Evolutionary conservation across 2,888 invertebrate genomes (phyloP), one percentile per base, ranked within the genome.

Genomic region (Mycalesis mineus): DNA sequence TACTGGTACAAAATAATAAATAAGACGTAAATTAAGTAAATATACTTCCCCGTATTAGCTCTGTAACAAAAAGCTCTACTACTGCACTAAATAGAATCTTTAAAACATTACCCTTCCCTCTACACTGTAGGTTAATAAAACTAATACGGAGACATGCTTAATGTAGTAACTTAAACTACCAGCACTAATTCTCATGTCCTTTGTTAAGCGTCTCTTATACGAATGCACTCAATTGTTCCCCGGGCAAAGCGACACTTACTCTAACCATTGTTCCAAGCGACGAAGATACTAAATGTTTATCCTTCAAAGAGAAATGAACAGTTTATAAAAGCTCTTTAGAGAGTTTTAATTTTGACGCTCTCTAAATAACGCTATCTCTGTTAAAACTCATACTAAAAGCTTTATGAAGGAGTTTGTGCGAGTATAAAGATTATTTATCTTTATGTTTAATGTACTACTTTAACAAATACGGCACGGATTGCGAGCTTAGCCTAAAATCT

Each of bases 131-230:
- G 22, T 22, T 22, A 37, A 49, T 28, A 39, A 49, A 49, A 49
- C 37, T 17, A 36, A 37, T 49, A 31, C 15, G 29, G 41, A 57
- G 36, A 55, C 55, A 36, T 44, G 48, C 50, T 54, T 58, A 57
- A 61, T 52, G 57, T 55, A 58, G 45, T 47, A 55, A 55, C 55
- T 57, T 55, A 57, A 61, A 61, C 48, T 51, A 57, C 53, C 55
- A 39, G 49, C 50, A 51, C 55, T 57, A 42, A 51, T 50, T 50
- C 49, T 56, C 50, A 42, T 14, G 52, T 61, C 57, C 60, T 62
- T 62, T 67, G 62, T 65, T 66, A 67, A 61, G 61, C 56, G 58
- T 64, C 60, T 58, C 58, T 62, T 63, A 57, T 59, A 64, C 64
- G 55, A 61, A 55, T 53, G 59, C 60, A 56, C 58, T 59, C 51